These are phyloP conservation scores for Microcebus jonahi DNA, from an alignment of 2,113 vertebrate species.

Conservation along the genomic window DNA sequence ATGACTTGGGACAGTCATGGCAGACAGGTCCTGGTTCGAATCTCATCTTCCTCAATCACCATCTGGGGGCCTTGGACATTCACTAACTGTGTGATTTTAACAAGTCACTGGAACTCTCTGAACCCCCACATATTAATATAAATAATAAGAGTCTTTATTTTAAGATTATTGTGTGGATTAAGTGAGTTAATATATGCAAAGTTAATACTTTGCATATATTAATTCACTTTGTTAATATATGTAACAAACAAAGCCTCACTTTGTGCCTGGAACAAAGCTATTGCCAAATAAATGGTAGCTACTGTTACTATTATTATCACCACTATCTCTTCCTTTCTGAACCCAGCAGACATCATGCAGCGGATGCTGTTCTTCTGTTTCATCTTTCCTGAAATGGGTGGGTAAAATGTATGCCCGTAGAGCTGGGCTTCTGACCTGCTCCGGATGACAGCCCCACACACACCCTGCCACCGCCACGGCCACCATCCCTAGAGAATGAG, in stretches of 20 bases:
- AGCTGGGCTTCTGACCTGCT: not conserved
- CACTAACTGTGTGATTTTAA: not conserved
- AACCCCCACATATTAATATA: not conserved
- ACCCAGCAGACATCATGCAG: not conserved
- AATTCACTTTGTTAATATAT: not conserved
- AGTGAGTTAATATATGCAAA: not conserved
- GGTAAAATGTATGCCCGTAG: not conserved
- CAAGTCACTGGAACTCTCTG: not conserved
- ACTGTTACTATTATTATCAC: not conserved
- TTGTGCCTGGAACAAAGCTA: not conserved
- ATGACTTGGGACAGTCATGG: not conserved
- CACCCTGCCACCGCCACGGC: not conserved
- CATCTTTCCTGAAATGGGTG: not conserved
- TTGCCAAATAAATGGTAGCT: not conserved
- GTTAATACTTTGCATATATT: too few relatives aligned
- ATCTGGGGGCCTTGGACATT: fast-evolving
- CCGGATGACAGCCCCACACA: not conserved
- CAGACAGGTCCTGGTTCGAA: not conserved
- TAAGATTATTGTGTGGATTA: not conserved
- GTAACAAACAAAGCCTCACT: not conserved
- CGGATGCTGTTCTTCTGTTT: not conserved
- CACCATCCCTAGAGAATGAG: not conserved
- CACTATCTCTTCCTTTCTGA: not conserved
- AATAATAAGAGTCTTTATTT: not conserved
- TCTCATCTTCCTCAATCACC: not conserved